Percentiles rank a stretch among this genome's conserved stretches.
Conservation (phyloP, 2,888 invertebrate genomes). For the Melanargia galathea region DNA sequence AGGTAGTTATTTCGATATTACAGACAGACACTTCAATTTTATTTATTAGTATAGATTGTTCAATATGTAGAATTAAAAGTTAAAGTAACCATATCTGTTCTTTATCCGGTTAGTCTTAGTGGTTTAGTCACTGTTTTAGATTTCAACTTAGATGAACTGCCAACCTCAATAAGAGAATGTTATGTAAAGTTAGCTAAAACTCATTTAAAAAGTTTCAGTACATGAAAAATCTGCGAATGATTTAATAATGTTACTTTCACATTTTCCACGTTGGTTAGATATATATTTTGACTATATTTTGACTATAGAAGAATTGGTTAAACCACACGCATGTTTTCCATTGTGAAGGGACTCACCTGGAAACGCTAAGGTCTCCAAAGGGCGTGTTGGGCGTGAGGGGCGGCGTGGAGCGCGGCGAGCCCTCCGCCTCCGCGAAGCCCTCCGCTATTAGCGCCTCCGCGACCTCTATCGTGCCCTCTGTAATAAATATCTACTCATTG, state of each 20-base stretch:
- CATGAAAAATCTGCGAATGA: too few relatives aligned
- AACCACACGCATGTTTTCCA: too few relatives aligned
- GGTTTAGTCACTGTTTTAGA: conserved; percentile 59
- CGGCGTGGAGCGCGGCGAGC: conserved; percentile 49
- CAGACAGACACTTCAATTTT: too few relatives aligned
- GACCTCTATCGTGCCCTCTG: conserved; percentile 82
- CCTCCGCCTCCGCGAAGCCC: conserved; percentile 77
- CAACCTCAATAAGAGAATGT: conserved; percentile 39
- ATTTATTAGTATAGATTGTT: too few relatives aligned
- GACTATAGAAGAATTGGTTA: too few relatives aligned
- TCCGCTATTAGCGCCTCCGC: conserved; percentile 82
- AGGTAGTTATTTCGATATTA: too few relatives aligned
- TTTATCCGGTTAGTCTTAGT: conserved; percentile 58
- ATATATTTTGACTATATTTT: conserved; percentile 49
- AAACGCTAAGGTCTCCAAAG: conserved; percentile 71
- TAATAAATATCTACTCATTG: not conserved
- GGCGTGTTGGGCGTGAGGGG: conserved; percentile 51
- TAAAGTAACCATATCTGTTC: conserved; percentile 45
- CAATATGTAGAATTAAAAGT: conserved; percentile 50
- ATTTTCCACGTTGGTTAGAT: conserved; percentile 70
- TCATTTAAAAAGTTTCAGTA: conserved; percentile 52
- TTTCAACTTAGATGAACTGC: conserved; percentile 52
- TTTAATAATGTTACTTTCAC: conserved; percentile 65
- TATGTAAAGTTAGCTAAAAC: conserved; percentile 51
- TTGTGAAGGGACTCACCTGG: conserved; percentile 52